Evolutionary conservation across 2,113 vertebrate species (phyloP).

Genomic region (Erinaceus europaeus): DNA sequence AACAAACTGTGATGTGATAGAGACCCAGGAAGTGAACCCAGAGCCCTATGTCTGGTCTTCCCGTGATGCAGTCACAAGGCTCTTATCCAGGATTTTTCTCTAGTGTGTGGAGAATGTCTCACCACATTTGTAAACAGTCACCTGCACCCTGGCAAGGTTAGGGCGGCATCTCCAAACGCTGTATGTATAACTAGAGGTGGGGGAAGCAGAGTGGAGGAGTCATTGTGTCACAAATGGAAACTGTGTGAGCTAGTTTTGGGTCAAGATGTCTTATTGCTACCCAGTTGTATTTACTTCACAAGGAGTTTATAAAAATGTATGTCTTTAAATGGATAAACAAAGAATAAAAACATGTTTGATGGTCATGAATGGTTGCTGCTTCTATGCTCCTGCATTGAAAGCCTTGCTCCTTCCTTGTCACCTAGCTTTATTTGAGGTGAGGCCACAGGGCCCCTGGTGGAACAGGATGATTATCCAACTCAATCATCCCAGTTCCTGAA

Average conservation of each 20-base stretch:
- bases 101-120: not conserved
- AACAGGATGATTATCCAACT: not conserved
- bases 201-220: not conserved
- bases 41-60: not conserved
- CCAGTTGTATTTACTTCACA: slow-evolving; percentile 43
- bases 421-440: slow-evolving; percentile 39
- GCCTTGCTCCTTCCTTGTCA: not conserved
- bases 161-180: not conserved
- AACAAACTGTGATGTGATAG: slow-evolving; percentile 14
- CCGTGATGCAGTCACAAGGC: not conserved
- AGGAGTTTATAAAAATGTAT: slow-evolving; percentile 60
- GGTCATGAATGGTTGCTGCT: not conserved
- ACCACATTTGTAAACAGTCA: not conserved
- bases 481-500: not conserved
- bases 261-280: not conserved
- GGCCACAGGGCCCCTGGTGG: not conserved
- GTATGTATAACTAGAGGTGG: not conserved
- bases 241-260: not conserved
- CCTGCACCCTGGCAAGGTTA: not conserved
- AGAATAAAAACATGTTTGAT: slow-evolving; percentile 41
- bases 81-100: not conserved
- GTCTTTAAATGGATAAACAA: slow-evolving; percentile 57
- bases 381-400: not conserved
- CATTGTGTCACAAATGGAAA: not conserved
- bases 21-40: not conserved